phyloP scores from a whole-genome alignment of 2,888 invertebrate genomes.

The Microctonus hyperodae region DNA sequence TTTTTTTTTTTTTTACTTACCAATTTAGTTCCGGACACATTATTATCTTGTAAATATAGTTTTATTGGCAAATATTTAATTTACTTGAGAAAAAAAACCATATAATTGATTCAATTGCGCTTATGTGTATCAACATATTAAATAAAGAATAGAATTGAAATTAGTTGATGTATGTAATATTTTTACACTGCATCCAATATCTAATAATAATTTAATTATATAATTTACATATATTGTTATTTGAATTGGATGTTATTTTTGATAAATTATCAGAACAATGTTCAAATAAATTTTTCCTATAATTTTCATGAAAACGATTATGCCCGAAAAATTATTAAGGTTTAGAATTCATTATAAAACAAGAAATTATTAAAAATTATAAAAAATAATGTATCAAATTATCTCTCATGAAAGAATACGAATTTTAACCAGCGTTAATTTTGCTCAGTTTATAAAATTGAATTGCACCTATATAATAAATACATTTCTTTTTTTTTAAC shows the following conservation, averaged over 20 bases:
- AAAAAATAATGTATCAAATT: no score
- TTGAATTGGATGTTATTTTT: background rate
- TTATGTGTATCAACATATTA: conserved; percentile 56
- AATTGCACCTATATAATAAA: no score
- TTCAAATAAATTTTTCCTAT: no score
- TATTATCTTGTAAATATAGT: conserved; percentile 42
- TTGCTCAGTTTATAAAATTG: no score
- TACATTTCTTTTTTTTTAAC: no score
- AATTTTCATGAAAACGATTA: no score
- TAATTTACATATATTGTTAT: background rate
- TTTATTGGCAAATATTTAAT: conserved; percentile 36
- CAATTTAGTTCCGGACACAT: conserved; percentile 33
- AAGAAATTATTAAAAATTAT: no score
- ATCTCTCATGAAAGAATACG: no score
- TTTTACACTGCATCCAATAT: background rate
- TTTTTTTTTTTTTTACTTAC: conserved; percentile 28
- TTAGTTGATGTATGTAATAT: background rate
- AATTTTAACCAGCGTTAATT: no score
- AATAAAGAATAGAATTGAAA: conserved; percentile 50
- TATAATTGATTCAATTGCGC: conserved; percentile 34
- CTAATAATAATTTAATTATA: background rate
- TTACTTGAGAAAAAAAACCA: conserved; percentile 29
- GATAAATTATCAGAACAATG: no score
- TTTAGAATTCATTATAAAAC: no score
- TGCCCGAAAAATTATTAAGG: no score